Base-by-base conservation (phyloP, 1,140 invertebrate genomes). In the Melipona quadrifasciata region DNA sequence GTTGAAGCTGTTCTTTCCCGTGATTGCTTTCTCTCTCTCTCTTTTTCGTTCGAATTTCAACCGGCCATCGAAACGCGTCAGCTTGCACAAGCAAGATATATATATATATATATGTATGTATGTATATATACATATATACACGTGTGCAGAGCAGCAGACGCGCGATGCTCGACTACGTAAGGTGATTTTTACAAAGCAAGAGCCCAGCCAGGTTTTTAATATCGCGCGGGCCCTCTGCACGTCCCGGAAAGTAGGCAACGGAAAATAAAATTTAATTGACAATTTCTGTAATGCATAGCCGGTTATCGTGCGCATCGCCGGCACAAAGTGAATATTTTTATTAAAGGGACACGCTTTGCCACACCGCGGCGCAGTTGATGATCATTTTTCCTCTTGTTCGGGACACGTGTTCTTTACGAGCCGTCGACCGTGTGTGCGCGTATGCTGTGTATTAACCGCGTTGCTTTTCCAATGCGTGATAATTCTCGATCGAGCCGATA, bases 201-300 rank as follows among this genome's bases (percentile, higher is more conserved):
- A 73, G 14, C 17, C 39, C 19, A 34, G 27, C 47, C 21, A 10
- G 34, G 14, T 24, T 78, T 78, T 78, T 70, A 71, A 83, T 83
- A 83, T 78, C 55, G n/a, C 31, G 0, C 53, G 12, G 27, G n/a
- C 19, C 24, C 71, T n/a, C 21, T n/a, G 58, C 53, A 8, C 16
- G 51, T n/a, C 21, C 24, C 24, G n/a, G n/a, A n/a, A 34, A 78
- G 67, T 19, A 53, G 53, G 34, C n/a, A 55, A 21, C 58, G 19
- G 65, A 79, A n/a, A 79, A 79, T 79, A 65, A 79, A 84, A 79
- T 84, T 84, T 84, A 84, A 79, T 83, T 77, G 65, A 70, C 53
- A 68, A 58, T 67, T 55, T 24, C 27, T 27, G 17, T 47, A 57
- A 71, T 51, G 57, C 21, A 31, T 64, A 65, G 31, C 61, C 21